Evolutionary conservation across 2,797 vertebrate species (phyloP).

Genomic region (Serranus cabrilla): DNA sequence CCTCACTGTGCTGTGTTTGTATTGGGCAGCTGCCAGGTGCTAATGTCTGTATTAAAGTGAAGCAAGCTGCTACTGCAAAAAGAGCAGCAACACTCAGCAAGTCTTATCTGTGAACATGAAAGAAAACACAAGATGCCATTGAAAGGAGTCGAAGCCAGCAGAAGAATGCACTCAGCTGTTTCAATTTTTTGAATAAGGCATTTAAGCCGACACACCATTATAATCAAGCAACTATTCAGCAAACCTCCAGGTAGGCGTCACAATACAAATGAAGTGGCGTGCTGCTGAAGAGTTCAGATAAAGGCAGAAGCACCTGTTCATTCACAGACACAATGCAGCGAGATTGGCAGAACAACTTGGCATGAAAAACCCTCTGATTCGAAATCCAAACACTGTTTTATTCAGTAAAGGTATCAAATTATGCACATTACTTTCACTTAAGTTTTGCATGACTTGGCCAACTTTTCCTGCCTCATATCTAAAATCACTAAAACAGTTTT

Average conservation of each 20-base stretch:
- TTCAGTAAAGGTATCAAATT: background rate
- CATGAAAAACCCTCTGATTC: background rate
- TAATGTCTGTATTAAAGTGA: slow-evolving; percentile 4
- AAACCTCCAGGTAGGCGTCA: slow-evolving; percentile 24
- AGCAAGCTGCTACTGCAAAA: background rate
- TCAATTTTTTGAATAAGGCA: slow-evolving; percentile 24
- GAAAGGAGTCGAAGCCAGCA: slow-evolving; percentile 14
- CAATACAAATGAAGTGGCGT: background rate
- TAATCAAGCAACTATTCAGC: slow-evolving; percentile 54
- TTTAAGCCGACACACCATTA: slow-evolving; percentile 34
- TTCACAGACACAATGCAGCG: background rate
- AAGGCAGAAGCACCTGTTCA: slow-evolving; percentile 29
- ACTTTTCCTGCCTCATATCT: too few relatives aligned
- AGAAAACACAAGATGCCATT: slow-evolving; percentile 34
- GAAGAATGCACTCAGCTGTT: slow-evolving; percentile 10
- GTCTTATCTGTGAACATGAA: slow-evolving; percentile 13
- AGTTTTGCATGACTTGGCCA: background rate
- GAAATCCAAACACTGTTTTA: background rate
- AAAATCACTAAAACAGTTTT: too few relatives aligned
- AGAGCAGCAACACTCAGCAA: background rate
- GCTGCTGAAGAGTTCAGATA: slow-evolving; percentile 1
- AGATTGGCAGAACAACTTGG: background rate
- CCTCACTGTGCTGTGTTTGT: slow-evolving; percentile 1
- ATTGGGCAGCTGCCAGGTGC: slow-evolving; percentile 34
- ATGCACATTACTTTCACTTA: background rate